phyloP scores from a whole-genome alignment of 2,888 invertebrate species.

The Gerris lacustris region DNA sequence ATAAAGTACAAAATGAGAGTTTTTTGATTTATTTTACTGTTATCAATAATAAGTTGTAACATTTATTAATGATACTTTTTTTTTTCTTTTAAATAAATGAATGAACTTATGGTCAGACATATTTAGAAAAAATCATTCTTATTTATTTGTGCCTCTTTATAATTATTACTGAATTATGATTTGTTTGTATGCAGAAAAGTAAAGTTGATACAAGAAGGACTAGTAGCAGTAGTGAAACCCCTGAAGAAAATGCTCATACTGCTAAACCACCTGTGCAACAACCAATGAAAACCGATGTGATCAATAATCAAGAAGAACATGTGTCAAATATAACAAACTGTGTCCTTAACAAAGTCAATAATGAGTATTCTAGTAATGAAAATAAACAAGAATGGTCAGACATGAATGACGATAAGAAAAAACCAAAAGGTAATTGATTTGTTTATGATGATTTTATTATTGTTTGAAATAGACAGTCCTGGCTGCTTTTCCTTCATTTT shows the following conservation, averaged over 20 bases:
- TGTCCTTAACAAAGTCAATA: constrained; percentile 1
- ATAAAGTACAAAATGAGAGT: too few relatives aligned
- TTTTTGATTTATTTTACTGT: too few relatives aligned
- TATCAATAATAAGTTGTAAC: too few relatives aligned
- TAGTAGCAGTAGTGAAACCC: constrained; percentile 12
- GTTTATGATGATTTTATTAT: too few relatives aligned
- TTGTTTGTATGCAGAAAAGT: too few relatives aligned
- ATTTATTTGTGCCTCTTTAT: too few relatives aligned
- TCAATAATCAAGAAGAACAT: neutral
- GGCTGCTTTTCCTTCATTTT: too few relatives aligned
- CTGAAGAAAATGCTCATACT: constrained; percentile 13
- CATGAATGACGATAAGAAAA: constrained; percentile 14
- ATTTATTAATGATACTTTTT: too few relatives aligned
- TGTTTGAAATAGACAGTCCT: neutral
- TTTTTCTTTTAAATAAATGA: too few relatives aligned
- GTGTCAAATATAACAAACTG: neutral
- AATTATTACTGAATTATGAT: too few relatives aligned
- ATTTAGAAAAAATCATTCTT: too few relatives aligned
- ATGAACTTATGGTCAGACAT: too few relatives aligned
- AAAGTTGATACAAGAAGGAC: constrained; percentile 12
- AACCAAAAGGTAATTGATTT: neutral
- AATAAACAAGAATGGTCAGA: neutral
- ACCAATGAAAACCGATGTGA: neutral
- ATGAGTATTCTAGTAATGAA: neutral
- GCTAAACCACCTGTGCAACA: neutral